Conservation (phyloP, 2,797 vertebrate species). For the Tadarida brasiliensis region DNA sequence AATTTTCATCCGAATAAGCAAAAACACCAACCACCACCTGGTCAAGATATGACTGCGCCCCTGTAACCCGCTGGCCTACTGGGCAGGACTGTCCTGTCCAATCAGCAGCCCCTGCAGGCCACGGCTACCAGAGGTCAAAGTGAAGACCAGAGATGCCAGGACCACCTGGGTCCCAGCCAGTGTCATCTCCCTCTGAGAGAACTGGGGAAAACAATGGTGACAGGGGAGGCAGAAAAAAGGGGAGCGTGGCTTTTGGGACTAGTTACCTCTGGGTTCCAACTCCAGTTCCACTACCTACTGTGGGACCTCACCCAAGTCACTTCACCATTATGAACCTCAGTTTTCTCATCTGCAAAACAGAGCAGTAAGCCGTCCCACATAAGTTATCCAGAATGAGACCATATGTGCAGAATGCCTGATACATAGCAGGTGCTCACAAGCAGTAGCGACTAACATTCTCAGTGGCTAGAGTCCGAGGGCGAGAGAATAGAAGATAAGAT, state of each 20-base stretch:
- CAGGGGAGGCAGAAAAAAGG: not conserved
- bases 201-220: not conserved
- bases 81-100: not conserved
- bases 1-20: not conserved
- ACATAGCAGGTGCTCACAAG: accelerated
- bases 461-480: accelerated
- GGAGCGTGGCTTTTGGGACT: accelerated
- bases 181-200: not conserved
- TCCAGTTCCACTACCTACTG: not conserved
- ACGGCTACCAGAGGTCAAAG: accelerated
- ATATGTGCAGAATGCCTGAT: accelerated
- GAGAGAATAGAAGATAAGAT: not conserved
- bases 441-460: not conserved
- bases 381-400: not conserved
- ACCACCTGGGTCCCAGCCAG: not conserved
- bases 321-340: not conserved
- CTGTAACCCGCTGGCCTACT: not conserved
- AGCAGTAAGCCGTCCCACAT: not conserved
- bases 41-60: not conserved
- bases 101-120: not conserved
- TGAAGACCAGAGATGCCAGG: not conserved
- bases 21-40: not conserved
- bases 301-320: not conserved
- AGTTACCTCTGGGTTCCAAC: not conserved
- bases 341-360: not conserved